A percentile compares a stretch with the other conserved stretches of the same genome.
Conservation (phyloP, 1,140 invertebrate species). For the Calycopis cecrops region DNA sequence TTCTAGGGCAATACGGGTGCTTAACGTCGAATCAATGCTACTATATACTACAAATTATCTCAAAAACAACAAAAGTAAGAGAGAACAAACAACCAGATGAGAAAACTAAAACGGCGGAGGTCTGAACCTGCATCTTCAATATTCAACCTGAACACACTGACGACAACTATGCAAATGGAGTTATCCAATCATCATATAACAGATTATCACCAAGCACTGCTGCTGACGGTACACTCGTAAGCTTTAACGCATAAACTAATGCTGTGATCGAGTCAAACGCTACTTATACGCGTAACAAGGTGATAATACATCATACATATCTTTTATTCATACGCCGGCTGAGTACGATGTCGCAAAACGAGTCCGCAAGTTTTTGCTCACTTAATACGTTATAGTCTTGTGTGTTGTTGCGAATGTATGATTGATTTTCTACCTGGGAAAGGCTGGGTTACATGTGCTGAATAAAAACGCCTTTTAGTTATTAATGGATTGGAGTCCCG, state of each 20-base stretch:
- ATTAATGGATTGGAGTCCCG: constrained; percentile 8
- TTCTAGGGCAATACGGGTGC: too few species aligned
- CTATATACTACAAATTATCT: too few species aligned
- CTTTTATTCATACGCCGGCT: constrained; percentile 58
- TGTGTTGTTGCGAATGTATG: constrained; percentile 20
- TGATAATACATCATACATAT: constrained; percentile 56
- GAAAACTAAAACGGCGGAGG: too few species aligned
- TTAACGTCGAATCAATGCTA: too few species aligned
- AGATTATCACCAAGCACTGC: not conserved
- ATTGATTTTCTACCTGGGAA: constrained; percentile 20
- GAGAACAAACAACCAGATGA: too few species aligned
- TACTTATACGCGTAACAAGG: constrained; percentile 18
- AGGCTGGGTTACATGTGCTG: constrained; percentile 13
- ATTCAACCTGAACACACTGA: too few species aligned
- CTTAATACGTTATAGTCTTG: constrained; percentile 20
- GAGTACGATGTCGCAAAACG: constrained; percentile 54
- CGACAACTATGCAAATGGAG: too few species aligned
- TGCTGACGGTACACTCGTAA: constrained; percentile 7
- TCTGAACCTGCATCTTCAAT: too few species aligned
- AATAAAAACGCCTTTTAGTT: constrained; percentile 26
- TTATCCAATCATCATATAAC: too few species aligned
- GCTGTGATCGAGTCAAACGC: constrained; percentile 16
- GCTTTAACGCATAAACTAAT: constrained; percentile 16
- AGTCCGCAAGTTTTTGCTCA: constrained; percentile 40
- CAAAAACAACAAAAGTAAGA: too few species aligned